phyloP scores from a whole-genome alignment of 2,113 vertebrate genomes.

The Perccottus glenii region DNA sequence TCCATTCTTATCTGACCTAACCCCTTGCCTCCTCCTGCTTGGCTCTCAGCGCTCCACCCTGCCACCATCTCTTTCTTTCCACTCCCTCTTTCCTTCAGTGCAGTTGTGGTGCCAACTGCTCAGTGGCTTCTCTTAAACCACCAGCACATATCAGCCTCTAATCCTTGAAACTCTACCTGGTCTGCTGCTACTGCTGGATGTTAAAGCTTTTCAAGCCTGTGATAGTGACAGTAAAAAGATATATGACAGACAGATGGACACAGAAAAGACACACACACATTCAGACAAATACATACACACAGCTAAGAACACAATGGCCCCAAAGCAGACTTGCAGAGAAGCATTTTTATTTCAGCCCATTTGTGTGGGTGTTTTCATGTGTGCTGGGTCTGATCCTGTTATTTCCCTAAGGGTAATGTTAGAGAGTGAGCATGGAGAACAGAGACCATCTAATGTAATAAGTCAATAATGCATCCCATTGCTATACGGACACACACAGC shows the following conservation, averaged over 20 bases:
- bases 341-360: slow-evolving; percentile 23
- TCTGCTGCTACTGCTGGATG: slow-evolving; percentile 26
- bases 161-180: slow-evolving; percentile 54
- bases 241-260: slow-evolving; percentile 27
- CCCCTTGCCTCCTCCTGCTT: slow-evolving; percentile 40
- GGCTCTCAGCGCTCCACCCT: slow-evolving; percentile 17
- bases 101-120: slow-evolving; percentile 49
- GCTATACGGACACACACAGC: slow-evolving; percentile 37
- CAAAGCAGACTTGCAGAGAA: slow-evolving; percentile 37
- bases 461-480: slow-evolving; percentile 64
- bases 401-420: slow-evolving; percentile 63
- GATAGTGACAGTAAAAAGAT: slow-evolving; percentile 17
- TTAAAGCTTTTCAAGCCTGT: slow-evolving; percentile 28
- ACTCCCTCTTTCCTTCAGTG: slow-evolving; percentile 20
- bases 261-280: neutral
- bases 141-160: slow-evolving; percentile 43
- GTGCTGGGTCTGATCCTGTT: slow-evolving; percentile 51
- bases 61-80: slow-evolving; percentile 30
- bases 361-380: slow-evolving; percentile 19
- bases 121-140: slow-evolving; percentile 31
- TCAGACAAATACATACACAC: slow-evolving; percentile 20
- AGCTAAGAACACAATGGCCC: slow-evolving; percentile 35
- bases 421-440: slow-evolving; percentile 61
- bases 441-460: slow-evolving; percentile 70
- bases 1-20: slow-evolving; percentile 27